Base-by-base conservation (phyloP, 2,888 invertebrate genomes). In the Linnaemya vulpina region DNA sequence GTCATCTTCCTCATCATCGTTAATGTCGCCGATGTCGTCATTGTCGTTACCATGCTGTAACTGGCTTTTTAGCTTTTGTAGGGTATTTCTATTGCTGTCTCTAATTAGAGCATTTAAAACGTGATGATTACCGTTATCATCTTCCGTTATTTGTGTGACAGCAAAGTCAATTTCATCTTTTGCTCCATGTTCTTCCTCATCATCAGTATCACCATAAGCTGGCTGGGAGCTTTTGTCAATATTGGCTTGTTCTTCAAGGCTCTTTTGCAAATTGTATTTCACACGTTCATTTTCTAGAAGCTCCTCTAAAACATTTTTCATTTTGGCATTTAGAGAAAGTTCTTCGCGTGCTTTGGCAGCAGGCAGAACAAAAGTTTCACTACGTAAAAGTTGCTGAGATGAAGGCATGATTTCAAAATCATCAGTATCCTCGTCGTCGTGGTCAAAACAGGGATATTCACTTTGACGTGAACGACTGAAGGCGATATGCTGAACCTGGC, bases 221-320 rank as follows among this genome's bases (percentile, higher is more conserved):
- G 84, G 84, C 30, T 74, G 79, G 0, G 84, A 68, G 5, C 17
- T 67, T 25, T n/a, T 15, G 8, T 30, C 53, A 5, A 78, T 86
- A 25, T 87, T 86, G 30, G 88, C 88, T 38, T 90, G 87, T 77
- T 91, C 92, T 83, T 90, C 90, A 83, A 92, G 90, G 87, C 92
- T 93, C 86, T 92, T 91, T 87, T 93, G 93, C 87, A 92, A 90
- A 92, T 92, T 93, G 86, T 92, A 91, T 90, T 92, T 92, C 86
- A 93, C 93, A 87, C 92, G 91, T 87, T 93, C 90, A 86, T 93
- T 92, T 85, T 91, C 91, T 74, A 92, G 87, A 81, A 93, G 88
- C 86, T 93, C 93, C 87, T 92, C 91, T 73, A 93, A 90, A 75
- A 93, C 93, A 89, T 92, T 92, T 90, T 93, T 93, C 93, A 93